phyloP scores from a whole-genome alignment of 2,888 invertebrate species.

The Cantharis rufa region DNA sequence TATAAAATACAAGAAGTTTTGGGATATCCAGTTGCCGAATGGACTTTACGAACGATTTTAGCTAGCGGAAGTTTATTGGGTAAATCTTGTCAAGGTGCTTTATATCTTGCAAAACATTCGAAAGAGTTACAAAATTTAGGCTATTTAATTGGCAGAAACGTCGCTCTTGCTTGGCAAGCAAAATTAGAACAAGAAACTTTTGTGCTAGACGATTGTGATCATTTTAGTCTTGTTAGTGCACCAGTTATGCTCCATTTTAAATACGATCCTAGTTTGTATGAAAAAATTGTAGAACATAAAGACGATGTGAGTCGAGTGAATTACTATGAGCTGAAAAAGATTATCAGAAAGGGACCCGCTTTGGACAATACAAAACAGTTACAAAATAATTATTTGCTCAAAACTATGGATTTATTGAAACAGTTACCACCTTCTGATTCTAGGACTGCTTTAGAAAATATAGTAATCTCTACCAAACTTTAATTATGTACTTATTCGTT shows the following conservation, averaged over 20 bases:
- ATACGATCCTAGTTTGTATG: slow-evolving; percentile 70
- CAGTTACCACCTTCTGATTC: slow-evolving; percentile 82
- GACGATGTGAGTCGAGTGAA: slow-evolving; percentile 69
- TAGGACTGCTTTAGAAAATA: slow-evolving; percentile 81
- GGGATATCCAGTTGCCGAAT: slow-evolving; percentile 74
- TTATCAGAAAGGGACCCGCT: slow-evolving; percentile 64
- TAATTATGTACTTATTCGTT: neutral
- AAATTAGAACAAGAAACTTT: slow-evolving; percentile 76
- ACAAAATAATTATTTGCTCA: slow-evolving; percentile 74
- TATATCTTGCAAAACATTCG: slow-evolving; percentile 82
- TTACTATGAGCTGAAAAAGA: slow-evolving; percentile 59
- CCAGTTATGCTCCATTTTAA: slow-evolving; percentile 83
- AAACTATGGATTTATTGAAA: slow-evolving; percentile 74
- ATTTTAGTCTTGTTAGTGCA: slow-evolving; percentile 77
- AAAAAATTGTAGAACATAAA: slow-evolving; percentile 69
- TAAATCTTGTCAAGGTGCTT: slow-evolving; percentile 85
- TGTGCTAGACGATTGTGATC: slow-evolving; percentile 47
- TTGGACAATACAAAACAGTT: slow-evolving; percentile 73
- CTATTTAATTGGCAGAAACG: slow-evolving; percentile 86
- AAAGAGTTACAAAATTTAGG: slow-evolving; percentile 77
- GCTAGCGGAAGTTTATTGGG: slow-evolving; percentile 77
- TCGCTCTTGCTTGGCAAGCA: slow-evolving; percentile 88
- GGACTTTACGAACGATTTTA: slow-evolving; percentile 78
- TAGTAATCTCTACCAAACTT: slow-evolving; percentile 59
- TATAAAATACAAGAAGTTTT: slow-evolving; percentile 49